Evolutionary conservation across 2,888 invertebrate species (phyloP), one percentile per base, ranked within the genome.

Genomic region (Latheticus oryzae): DNA sequence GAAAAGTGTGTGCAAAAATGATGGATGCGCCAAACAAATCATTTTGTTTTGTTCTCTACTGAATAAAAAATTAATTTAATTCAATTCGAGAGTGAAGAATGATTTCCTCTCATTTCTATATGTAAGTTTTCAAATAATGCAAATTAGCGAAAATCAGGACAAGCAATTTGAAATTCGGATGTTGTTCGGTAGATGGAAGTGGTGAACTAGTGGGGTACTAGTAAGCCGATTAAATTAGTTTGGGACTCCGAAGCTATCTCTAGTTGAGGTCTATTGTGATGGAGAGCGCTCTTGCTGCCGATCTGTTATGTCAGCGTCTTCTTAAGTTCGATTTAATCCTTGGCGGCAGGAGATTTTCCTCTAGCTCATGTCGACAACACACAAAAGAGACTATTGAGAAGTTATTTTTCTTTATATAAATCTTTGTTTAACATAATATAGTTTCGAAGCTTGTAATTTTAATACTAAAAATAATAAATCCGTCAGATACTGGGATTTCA

Each of bases 231-330:
- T 61, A 61, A 63, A 63, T 63, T 63, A 63, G 63, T 63, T 61
- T 59, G 57, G 57, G 60, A 59, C 54, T 58, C 51, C 37, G 51
- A 45, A 40, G 50, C 54, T 35, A 50, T 61, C 59, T 42, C 43
- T 43, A 45, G 57, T 55, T 52, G 48, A 51, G 53, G 48, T 42
- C 62, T 61, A 64, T 64, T 62, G 65, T 64, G 61, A 66, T 63
- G 61, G 58, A 62, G 61, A 65, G 62, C 56, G 50, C 57, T 55
- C 55, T 50, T 47, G 61, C 54, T 55, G 58, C 58, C 58, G 65
- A 65, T 66, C 61, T 64, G 64, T 68, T 68, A 65, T 66, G 66
- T 68, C 66, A 68, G 63, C 68, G 65, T 64, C 65, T 68, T 62
- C 65, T 57, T 55, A 57, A 61, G 54, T 60, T 58, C 45, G 47